Evolutionary conservation across 2,113 vertebrate genomes (phyloP), one percentile per base, ranked within the genome.

Genomic region (Silurus asotus): DNA sequence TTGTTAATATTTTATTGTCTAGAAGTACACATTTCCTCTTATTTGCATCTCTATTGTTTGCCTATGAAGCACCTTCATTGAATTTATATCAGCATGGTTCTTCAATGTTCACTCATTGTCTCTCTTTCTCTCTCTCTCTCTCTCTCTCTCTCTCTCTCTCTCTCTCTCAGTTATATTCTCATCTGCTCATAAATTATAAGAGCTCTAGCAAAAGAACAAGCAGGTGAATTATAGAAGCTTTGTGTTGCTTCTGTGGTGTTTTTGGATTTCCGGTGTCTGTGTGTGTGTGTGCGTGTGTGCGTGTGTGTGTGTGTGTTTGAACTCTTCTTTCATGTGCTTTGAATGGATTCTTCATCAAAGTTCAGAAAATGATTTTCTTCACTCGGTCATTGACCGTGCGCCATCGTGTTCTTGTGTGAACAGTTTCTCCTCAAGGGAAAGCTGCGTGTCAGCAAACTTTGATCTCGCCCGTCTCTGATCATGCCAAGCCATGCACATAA

Each of bases 391-490:
- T 77, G 28, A 9, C 20, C 4, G 17, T 37, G 55, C 55, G 15
- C 20, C 23, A 25, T 10, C 10, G 69, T 23, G 15, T 51, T 25
- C 17, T 84, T 84, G 56, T 48, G 14, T 76, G 55, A 4, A 13
- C 14, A 17, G 20, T 5, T 4, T 0, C 8, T 9, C 23, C 11
- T 15, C 6, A 20, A 25, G 67, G n/a, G 3, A 25, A 75, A 61
- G 6, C 82, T 74, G 53, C 20, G 8, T 64, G 64, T 76, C 37
- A 72, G 65, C 65, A 20, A 49, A n/a, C 84, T 82, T 72, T 81
- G 85, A 86, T 82, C 69, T 51, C 20, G 15, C 5, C 23, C 11
- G 14, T 11, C 81, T 45, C 62, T 83, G 74, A 83, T 87, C 59
- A 10, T 10, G 49, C 51, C 15, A 13, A 84, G 61, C 56, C n/a